Percentiles rank a stretch among this genome's conserved stretches.
Evolutionary conservation across 2,888 invertebrate genomes (phyloP).

Genomic region (Drosophila pegasa): DNA sequence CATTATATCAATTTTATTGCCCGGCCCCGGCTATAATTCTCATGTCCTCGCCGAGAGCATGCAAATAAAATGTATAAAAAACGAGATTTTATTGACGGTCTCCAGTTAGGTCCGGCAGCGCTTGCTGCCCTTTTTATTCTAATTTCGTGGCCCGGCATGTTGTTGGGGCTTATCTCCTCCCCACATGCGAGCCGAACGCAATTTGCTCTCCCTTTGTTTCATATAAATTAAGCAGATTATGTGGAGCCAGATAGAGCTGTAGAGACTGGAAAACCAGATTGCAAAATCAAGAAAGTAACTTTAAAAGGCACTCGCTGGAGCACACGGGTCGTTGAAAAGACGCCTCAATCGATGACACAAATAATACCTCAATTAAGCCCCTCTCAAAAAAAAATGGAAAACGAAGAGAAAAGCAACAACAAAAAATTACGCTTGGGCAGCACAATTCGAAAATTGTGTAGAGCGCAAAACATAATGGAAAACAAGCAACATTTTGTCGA

Average conservation of each 20-base stretch:
- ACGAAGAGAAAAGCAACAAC: not conserved
- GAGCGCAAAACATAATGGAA: conserved; percentile 59
- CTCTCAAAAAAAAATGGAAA: not conserved
- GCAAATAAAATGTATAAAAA: conserved; percentile 65
- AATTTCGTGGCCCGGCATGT: conserved; percentile 37
- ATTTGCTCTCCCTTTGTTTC: conserved; percentile 31
- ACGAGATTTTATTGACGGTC: conserved; percentile 69
- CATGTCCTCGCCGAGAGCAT: conserved; percentile 60
- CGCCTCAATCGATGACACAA: conserved; percentile 70
- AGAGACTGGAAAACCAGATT: conserved; percentile 23
- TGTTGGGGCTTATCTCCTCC: conserved; percentile 49
- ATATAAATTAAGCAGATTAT: conserved; percentile 75
- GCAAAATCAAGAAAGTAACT: conserved; percentile 18
- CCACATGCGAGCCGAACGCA: not conserved
- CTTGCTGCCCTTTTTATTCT: conserved; percentile 55
- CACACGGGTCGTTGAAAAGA: conserved; percentile 2
- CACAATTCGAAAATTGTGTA: conserved; percentile 39
- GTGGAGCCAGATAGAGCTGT: conserved; percentile 54
- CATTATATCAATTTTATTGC: conserved; percentile 73
- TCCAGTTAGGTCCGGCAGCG: conserved; percentile 29
- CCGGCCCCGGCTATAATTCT: conserved; percentile 38
- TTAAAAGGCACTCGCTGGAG: conserved; percentile 9
- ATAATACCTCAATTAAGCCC: conserved; percentile 76
- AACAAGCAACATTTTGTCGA: conserved; percentile 57
- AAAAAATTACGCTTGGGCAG: conserved; percentile 23